Percentiles rank a stretch among this genome's conserved stretches.
Evolutionary conservation across 2,888 invertebrate genomes (phyloP).

Genomic region (Drosophila paracracens): DNA sequence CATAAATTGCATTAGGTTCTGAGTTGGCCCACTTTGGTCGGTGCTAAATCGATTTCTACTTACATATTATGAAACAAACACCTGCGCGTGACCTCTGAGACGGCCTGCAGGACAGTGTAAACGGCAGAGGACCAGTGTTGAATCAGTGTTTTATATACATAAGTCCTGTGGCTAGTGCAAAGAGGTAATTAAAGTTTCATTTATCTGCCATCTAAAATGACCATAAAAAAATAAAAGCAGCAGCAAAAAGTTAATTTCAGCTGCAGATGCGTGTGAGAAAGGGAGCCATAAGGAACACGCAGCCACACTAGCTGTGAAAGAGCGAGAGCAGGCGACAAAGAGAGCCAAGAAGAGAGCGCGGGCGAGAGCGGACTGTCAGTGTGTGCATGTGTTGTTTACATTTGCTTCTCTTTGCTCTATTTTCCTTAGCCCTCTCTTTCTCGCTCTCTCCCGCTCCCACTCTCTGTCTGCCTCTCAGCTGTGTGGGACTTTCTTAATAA

Average conservation of each 20-base stretch:
- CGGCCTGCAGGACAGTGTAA: slow-evolving; percentile 36
- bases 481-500: slow-evolving; percentile 30
- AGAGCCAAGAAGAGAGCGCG: slow-evolving; percentile 25
- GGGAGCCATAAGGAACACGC: slow-evolving; percentile 25
- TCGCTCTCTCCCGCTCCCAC: background rate
- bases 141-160: slow-evolving; percentile 19
- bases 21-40: slow-evolving; percentile 45
- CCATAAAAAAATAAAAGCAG: slow-evolving; percentile 9
- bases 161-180: slow-evolving; percentile 19
- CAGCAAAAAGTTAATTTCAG: slow-evolving; percentile 17
- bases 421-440: background rate
- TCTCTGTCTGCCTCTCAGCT: slow-evolving; percentile 20
- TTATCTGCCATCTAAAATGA: slow-evolving; percentile 12
- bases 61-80: slow-evolving; percentile 77
- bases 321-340: slow-evolving; percentile 12
- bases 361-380: slow-evolving; percentile 1
- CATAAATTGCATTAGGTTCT: slow-evolving; percentile 49
- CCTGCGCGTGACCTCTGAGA: slow-evolving; percentile 45
- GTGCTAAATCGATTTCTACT: slow-evolving; percentile 66
- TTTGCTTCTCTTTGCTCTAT: slow-evolving; percentile 27
- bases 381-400: slow-evolving; percentile 47
- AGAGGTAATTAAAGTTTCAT: slow-evolving; percentile 42
- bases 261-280: slow-evolving; percentile 35
- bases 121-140: slow-evolving; percentile 9
- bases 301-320: slow-evolving; percentile 1